Base-by-base conservation (phyloP, 2,113 vertebrate species). In the Sphaerodactylus townsendi region DNA sequence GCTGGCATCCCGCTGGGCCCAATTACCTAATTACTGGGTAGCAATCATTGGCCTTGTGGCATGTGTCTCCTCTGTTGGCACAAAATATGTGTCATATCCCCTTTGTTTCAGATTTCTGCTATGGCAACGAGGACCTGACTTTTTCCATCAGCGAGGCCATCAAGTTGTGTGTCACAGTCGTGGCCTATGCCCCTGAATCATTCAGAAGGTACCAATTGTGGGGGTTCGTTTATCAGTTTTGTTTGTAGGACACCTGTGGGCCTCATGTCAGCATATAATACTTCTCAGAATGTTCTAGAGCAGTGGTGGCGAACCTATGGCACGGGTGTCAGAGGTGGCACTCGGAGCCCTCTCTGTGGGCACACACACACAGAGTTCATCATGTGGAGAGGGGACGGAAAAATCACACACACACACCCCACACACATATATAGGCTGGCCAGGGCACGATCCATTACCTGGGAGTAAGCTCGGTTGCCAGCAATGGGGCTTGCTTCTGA, bases 101-200 rank as follows among this genome's bases (percentile, higher is more conserved):
- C 90, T 84, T 30, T 21, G 13, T 85, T 89, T 77, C 93, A 99
- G 99, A 99, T 93, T 99, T 99, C 91, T 99, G 99, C 95, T 99
- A 99, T 48, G 99, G 98, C 30, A 99, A 98, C 1, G 98, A 99
- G 87, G 98, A 99, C 86, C 87, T 99, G 92, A 96, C 97, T 14
- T 99, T 99, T 94, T 99, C 98, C 3, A 98, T 99, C 93, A 98
- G 97, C 23, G 98, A 99, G 85, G 97, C 98, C 94, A 99, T 99
- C 92, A 99, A 99, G 88, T 96, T 99, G 62, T 98, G 98, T 87
- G 99, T 99, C 39, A 99, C 99, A 0, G 98, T 99, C 76, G 97
- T 98, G 25, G 98, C 99, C 8, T 99, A 99, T 35, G 99, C 99
- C 68, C 98, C 99, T 0, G 98, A 99, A 70, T 99, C 99, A 44